Evolutionary conservation across 2,113 vertebrate species (phyloP), one percentile per base, ranked within the genome.

Genomic region (Protobothrops flavoviridis): DNA sequence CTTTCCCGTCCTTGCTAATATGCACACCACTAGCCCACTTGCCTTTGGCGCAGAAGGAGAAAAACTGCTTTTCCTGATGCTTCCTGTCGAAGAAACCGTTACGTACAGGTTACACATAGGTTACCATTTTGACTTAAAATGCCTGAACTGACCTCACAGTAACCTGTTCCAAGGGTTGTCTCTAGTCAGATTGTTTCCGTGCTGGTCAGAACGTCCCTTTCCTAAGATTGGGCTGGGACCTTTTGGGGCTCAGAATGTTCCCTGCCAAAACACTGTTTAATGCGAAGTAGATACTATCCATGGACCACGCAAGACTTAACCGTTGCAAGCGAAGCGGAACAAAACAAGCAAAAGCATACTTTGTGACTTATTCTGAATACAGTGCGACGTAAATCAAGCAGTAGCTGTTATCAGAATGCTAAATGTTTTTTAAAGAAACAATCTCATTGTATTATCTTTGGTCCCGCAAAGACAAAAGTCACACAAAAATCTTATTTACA

Each of bases 11-110:
- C 90, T 95, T 96, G 81, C 97, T 94, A 33, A 98, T 98, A 0
- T 93, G 95, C 33, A 95, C 59, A 0, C 98, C 97, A 0, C 97
- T 97, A 15, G 97, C 96, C 98, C 98, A 98, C 0, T 96, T 96
- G 0, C 97, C 97, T 0, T 96, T 97, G 10, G 87, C 45, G 4
- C 98, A 98, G 97, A 99, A 99, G 2, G 98, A 97, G 91, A 99
- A 96, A 91, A 98, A 96, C n/a, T 92, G 69, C 0, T 12, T 69
- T 91, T 98, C 97, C 1, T 93, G 97, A 92, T 97, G 94, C 55
- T 90, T 95, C 94, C 98, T 98, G 94, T 24, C 61, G 48, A 93
- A 92, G 23, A 39, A 53, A 21, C 52, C 52, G 6, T 24, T 6
- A 21, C 17, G 24, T 13, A 39, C 7, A 3, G 7, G 17, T 81